phyloP scores from a whole-genome alignment of 2,888 invertebrate genomes.

The Drosophila subsilvestris region DNA sequence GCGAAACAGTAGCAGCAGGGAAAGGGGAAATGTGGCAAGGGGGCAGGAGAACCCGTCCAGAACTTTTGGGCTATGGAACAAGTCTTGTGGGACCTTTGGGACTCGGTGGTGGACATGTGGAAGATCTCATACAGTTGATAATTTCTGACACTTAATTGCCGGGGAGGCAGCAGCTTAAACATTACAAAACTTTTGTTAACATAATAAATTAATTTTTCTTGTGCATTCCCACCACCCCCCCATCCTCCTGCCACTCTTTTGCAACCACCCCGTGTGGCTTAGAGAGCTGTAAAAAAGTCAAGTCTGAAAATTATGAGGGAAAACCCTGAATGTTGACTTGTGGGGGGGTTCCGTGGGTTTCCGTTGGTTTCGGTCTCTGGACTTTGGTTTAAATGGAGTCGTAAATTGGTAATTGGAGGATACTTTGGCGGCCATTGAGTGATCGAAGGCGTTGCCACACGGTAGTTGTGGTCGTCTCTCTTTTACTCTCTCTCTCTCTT shows the following conservation, averaged over 20 bases:
- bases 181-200: constrained; percentile 77
- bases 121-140: constrained; percentile 72
- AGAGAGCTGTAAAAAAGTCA: constrained; percentile 23
- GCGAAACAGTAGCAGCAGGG: background rate
- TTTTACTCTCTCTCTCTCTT: background rate
- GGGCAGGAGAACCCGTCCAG: constrained; percentile 30
- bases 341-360: constrained; percentile 8
- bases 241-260: no score
- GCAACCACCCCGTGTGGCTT: background rate
- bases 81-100: background rate
- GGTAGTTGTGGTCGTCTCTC: constrained; percentile 31
- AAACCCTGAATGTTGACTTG: constrained; percentile 22
- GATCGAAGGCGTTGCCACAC: constrained; percentile 61
- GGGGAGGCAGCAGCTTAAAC: constrained; percentile 60
- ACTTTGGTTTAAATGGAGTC: constrained; percentile 47
- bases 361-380: constrained; percentile 9
- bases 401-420: constrained; percentile 58
- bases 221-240: background rate
- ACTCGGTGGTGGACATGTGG: constrained; percentile 47
- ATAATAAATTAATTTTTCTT: constrained; percentile 72
- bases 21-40: no score
- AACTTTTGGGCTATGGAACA: constrained; percentile 21
- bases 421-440: constrained; percentile 58
- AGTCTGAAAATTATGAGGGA: constrained; percentile 29
- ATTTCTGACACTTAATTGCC: constrained; percentile 76